These are phyloP conservation scores for Calyptomena viridis DNA, from an alignment of 2,113 vertebrate genomes.

Conservation along the genomic window DNA sequence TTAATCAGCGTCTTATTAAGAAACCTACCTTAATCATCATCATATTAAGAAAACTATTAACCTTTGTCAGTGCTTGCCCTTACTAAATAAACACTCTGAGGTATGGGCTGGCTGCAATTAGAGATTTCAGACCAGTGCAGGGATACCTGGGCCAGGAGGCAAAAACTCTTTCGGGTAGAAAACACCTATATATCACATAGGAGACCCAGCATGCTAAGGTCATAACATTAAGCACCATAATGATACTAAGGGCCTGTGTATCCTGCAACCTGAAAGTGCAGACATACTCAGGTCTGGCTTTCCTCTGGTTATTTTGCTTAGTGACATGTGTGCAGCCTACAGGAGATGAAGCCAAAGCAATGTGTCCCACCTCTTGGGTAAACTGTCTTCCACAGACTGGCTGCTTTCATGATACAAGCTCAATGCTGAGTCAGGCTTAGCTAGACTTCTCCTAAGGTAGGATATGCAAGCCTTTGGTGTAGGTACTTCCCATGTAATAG, in stretches of 20 bases:
- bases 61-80: background rate
- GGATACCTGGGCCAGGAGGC: background rate
- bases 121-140: background rate
- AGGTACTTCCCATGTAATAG: background rate
- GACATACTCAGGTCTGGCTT: background rate
- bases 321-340: accelerated
- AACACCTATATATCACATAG: background rate
- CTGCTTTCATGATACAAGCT: background rate
- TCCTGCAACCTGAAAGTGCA: background rate
- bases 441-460: background rate
- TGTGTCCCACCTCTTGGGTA: background rate
- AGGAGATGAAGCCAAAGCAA: background rate
- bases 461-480: background rate
- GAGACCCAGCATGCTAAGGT: background rate
- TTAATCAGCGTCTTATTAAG: background rate
- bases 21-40: background rate
- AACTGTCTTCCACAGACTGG: background rate
- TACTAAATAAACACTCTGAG: background rate
- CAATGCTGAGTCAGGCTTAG: background rate
- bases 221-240: background rate
- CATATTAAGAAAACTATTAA: constrained; percentile 12
- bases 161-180: background rate
- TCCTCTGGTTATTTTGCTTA: background rate
- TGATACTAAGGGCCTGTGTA: background rate
- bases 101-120: background rate